Conservation (phyloP, 2,888 invertebrate species). For the Imbricaverruca yamaguchii region DNA sequence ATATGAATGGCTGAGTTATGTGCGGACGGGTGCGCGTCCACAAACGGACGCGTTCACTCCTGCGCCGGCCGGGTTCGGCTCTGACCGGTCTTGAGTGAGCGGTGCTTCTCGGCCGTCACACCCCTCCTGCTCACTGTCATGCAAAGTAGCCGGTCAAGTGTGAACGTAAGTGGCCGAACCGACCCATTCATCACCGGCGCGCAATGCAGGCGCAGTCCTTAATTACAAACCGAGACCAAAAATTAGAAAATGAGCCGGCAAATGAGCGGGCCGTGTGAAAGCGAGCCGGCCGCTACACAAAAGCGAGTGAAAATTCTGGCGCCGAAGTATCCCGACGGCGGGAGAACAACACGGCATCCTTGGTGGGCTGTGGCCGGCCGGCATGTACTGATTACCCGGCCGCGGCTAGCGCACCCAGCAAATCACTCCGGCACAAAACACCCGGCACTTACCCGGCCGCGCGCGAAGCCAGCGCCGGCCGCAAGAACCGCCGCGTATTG, state of each 20-base stretch:
- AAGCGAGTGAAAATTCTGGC: background rate
- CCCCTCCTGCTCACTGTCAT: background rate
- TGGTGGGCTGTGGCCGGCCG: background rate
- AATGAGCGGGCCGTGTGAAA: slow-evolving; percentile 1
- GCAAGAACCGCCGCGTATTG: slow-evolving; percentile 1
- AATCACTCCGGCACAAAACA: slow-evolving; percentile 5
- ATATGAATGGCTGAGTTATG: background rate
- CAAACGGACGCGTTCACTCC: background rate
- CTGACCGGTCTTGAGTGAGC: background rate
- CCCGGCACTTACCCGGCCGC: background rate
- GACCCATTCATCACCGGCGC: background rate
- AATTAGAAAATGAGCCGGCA: slow-evolving; percentile 19
- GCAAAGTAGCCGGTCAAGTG: slow-evolving; percentile 18
- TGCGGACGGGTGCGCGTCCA: background rate
- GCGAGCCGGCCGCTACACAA: background rate
- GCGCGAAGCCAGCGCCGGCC: background rate
- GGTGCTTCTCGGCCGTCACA: background rate
- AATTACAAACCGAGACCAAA: background rate
- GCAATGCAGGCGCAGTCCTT: background rate
- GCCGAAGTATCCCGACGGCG: background rate
- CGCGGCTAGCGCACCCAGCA: background rate
- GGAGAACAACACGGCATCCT: background rate
- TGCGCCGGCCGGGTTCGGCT: background rate
- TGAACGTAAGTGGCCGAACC: background rate
- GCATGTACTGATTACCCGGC: background rate